Base-by-base conservation (phyloP, 2,113 vertebrate genomes). In the Sapayoa aenigma region DNA sequence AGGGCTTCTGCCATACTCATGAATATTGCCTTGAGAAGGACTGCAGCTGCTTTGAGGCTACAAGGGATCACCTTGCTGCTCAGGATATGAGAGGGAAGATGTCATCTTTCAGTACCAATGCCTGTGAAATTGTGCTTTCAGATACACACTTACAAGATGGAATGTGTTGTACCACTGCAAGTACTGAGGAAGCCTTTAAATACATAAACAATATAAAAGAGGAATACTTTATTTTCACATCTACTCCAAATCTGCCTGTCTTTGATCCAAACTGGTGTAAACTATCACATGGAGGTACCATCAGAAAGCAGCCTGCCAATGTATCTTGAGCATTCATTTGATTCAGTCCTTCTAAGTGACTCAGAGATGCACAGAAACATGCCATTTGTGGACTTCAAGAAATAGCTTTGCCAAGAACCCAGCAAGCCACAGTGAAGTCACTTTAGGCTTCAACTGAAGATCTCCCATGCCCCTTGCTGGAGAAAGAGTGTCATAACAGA, bases 381-480 rank as follows among this genome's bases (percentile, higher is more conserved):
- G 23, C 14, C 9, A 12, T 17, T 39, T 19, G 47, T 35, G 52
- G 23, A 23, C 27, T 37, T 52, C 9, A 22, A 73, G n/a, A 49
- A 60, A 76, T 0, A 75, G 33, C 20, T 63, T 77, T 41, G 55
- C 21, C 55, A 59, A 65, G 53, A 62, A 22, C 10, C 6, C 12
- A 28, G 42, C 14, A 63, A 91, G n/a, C 33, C 23, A 14, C 5
- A 1, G 35, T 25, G 31, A 58, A 74, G 58, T 1, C 44, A 16
- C 33, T 67, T 39, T 37, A 56, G 37, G n/a, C 56, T 92, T 89
- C 55, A 87, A 52, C 74, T 66, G 60, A 84, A 95, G 95, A 66
- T 59, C 95, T 95, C 53, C 59, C n/a, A 11, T 72, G 95, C 96
- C 97, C 39, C 95, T 94, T 94, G 92, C 90, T 96, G 97, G 97